phyloP scores from a whole-genome alignment of 2,888 invertebrate genomes.

The Netelia fuscicornis region DNA sequence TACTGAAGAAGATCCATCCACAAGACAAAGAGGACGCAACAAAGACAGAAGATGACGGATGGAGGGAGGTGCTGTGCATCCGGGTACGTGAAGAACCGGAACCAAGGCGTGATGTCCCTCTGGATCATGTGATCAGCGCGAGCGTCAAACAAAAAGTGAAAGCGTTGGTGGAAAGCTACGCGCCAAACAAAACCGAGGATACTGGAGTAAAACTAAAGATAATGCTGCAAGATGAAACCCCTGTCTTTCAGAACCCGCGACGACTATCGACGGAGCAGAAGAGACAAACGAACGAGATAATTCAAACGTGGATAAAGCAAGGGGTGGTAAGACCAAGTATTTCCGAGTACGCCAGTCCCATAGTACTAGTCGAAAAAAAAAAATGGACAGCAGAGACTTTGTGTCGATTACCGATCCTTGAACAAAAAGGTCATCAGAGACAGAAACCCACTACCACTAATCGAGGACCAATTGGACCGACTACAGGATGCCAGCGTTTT shows the following conservation, averaged over 20 bases:
- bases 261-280: background rate
- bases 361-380: slow-evolving; percentile 51
- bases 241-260: slow-evolving; percentile 32
- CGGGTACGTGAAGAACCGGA: background rate
- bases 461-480: slow-evolving; percentile 48
- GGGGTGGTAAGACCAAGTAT: background rate
- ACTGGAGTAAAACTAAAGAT: slow-evolving; percentile 38
- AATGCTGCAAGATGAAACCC: slow-evolving; percentile 46
- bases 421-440: slow-evolving; percentile 76
- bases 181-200: background rate
- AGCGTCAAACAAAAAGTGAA: background rate
- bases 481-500: slow-evolving; percentile 48
- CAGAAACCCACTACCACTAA: slow-evolving; percentile 75
- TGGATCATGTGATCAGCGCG: background rate
- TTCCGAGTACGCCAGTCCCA: slow-evolving; percentile 37
- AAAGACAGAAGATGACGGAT: no score
- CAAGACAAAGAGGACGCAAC: no score
- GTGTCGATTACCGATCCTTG: slow-evolving; percentile 72
- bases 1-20: background rate
- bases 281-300: background rate
- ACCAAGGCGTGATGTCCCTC: background rate
- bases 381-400: slow-evolving; percentile 37
- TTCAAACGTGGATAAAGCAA: slow-evolving; percentile 6
- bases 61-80: no score
- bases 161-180: slow-evolving; percentile 3